Conservation (phyloP, 1,140 invertebrate species). For the Marisa cornuarietis region DNA sequence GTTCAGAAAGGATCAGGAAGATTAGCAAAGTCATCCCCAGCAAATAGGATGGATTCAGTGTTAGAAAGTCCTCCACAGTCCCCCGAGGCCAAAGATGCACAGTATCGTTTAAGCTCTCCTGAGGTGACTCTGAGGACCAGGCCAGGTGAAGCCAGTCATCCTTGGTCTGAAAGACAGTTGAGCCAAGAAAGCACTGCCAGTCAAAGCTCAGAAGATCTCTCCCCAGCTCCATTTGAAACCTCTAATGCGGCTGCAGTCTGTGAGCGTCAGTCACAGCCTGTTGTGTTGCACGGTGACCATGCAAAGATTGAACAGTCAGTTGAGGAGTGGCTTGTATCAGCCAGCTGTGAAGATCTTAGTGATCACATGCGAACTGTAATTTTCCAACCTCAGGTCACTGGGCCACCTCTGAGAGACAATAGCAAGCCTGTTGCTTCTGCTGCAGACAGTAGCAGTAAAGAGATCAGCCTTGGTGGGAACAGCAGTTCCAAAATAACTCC, state of each 20-base stretch:
- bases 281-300: not conserved
- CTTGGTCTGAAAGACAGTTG: not conserved
- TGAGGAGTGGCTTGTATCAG: conserved; percentile 44
- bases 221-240: no score
- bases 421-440: not conserved
- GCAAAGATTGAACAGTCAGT: conserved; percentile 9
- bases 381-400: conserved; percentile 19
- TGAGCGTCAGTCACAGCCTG: no score
- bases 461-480: not conserved
- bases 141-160: not conserved
- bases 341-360: conserved; percentile 58
- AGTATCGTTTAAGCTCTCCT: no score
- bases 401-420: not conserved
- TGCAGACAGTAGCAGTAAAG: not conserved
- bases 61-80: not conserved
- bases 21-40: not conserved
- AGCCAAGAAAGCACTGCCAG: not conserved
- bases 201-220: not conserved
- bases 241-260: no score
- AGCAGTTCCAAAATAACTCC: conserved; percentile 4
- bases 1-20: not conserved
- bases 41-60: conserved; percentile 4
- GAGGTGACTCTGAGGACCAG: not conserved
- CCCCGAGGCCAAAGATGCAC: no score
- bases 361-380: conserved; percentile 46